Conservation (phyloP, 2,113 vertebrate genomes). For the Semicossyphus pulcher region DNA sequence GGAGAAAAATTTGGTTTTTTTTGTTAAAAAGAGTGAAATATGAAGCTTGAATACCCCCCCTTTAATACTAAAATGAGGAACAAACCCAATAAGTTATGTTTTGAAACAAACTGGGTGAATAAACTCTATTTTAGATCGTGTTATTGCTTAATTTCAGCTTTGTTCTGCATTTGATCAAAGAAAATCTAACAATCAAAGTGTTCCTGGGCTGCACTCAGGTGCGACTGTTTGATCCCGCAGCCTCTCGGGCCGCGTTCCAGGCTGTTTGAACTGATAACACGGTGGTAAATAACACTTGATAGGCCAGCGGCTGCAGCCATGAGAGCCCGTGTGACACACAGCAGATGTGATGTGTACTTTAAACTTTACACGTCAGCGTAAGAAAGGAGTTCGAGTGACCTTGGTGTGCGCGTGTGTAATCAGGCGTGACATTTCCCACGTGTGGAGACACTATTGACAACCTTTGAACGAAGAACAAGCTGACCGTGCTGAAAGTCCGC, state of each 20-base stretch:
- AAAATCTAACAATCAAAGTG: background rate
- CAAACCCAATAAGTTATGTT: too few species aligned
- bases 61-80: too few species aligned
- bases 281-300: conserved; percentile 2
- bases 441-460: background rate
- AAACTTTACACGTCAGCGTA: conserved; percentile 42
- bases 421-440: conserved; percentile 76
- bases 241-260: background rate
- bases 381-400: conserved; percentile 35
- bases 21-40: too few species aligned
- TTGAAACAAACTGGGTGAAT: too few species aligned
- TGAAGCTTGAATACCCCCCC: too few species aligned
- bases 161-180: background rate
- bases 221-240: fast-evolving
- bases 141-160: background rate
- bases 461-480: conserved; percentile 40
- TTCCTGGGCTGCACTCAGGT: background rate
- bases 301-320: background rate
- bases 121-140: too few species aligned
- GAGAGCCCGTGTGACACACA: conserved; percentile 44
- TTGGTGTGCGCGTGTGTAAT: conserved; percentile 57
- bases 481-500: background rate
- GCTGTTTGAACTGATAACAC: conserved; percentile 34
- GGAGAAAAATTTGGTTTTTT: too few species aligned
- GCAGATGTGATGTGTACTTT: conserved; percentile 64